Evolutionary conservation across 1,140 invertebrate species (phyloP), one percentile per base, ranked within the genome.

Genomic region (Stenopsyche tienmushanensis): DNA sequence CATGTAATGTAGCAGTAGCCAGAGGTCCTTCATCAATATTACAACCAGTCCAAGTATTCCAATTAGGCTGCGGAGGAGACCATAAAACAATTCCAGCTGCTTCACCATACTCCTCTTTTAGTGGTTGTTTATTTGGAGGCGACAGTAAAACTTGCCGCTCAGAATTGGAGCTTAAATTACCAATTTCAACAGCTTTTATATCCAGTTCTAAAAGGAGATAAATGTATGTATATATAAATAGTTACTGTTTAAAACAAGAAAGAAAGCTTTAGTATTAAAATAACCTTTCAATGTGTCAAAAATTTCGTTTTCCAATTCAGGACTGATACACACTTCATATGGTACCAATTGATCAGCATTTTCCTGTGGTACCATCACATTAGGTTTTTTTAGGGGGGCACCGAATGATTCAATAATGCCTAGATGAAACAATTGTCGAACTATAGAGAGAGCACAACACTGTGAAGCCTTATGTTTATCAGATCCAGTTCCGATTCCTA

Each of bases 401-500:
- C 83, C 83, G 76, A 88, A 96, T 1, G 93, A 84, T 77, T 97
- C 94, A 66, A 99, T 94, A 0, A 97, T 90, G 64, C 91, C 90
- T 49, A 98, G 84, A 84, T 99, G 96, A 76, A 89, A 99, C 2
- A 99, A 77, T 75, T 99, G 96, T 13, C 97, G 80, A 0, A 99
- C 94, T 10, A 99, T 77, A 0, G 96, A 98, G 7, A 99, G 77
- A 1, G 97, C 96, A 78, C 96, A 99, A 26, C 91, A 94, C 79
- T 98, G 97, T 71, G 94, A 97, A 0, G 97, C 96, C 1, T 90
- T 88, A 78, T 98, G 96, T 73, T 99, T 99, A 73, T 96, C 98
- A 0, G 95, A 98, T 1, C 92, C 96, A 53, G 91, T 91, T 79
- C 98, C 96, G 62, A 92, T 82, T 0, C 91, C 94, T 64, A 87